Percentiles rank a stretch among this genome's conserved stretches.
Evolutionary conservation across 2,888 invertebrate species (phyloP).

Genomic region (Trichacis sp.): DNA sequence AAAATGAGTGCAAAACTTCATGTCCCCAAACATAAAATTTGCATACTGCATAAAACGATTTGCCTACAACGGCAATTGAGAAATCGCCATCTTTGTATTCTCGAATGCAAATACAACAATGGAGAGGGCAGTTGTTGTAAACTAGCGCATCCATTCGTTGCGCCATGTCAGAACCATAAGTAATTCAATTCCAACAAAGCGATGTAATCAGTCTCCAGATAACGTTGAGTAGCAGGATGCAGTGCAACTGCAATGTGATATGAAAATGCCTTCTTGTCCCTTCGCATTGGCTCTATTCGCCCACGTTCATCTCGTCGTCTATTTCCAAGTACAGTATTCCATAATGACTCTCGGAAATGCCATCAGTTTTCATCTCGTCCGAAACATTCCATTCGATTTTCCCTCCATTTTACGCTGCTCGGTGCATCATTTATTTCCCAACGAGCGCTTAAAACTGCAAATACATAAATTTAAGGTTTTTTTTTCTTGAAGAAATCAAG

Average conservation of each 20-base stretch:
- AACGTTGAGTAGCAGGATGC: conserved; percentile 23
- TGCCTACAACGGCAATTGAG: no score
- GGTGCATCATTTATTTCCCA: background rate
- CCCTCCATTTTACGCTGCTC: conserved; percentile 35
- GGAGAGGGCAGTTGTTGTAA: background rate
- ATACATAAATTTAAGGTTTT: no score
- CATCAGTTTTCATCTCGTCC: conserved; percentile 50
- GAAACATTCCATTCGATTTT: conserved; percentile 43
- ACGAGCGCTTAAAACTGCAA: background rate
- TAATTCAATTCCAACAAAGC: conserved; percentile 40
- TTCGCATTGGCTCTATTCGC: conserved; percentile 13
- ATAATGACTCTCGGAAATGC: conserved; percentile 44
- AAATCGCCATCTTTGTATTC: no score
- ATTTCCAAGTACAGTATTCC: conserved; percentile 43
- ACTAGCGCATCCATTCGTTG: background rate
- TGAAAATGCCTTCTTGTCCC: conserved; percentile 30
- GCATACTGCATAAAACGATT: no score
- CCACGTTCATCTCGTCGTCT: conserved; percentile 42
- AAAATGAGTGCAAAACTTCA: no score
- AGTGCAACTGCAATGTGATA: conserved; percentile 14
- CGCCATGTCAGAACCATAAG: conserved; percentile 5
- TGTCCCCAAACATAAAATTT: no score
- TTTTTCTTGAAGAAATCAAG: no score
- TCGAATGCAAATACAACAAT: background rate
- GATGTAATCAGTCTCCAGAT: conserved; percentile 43